Base-by-base conservation (phyloP, 2,113 vertebrate genomes). In the Poeciliopsis retropinna region DNA sequence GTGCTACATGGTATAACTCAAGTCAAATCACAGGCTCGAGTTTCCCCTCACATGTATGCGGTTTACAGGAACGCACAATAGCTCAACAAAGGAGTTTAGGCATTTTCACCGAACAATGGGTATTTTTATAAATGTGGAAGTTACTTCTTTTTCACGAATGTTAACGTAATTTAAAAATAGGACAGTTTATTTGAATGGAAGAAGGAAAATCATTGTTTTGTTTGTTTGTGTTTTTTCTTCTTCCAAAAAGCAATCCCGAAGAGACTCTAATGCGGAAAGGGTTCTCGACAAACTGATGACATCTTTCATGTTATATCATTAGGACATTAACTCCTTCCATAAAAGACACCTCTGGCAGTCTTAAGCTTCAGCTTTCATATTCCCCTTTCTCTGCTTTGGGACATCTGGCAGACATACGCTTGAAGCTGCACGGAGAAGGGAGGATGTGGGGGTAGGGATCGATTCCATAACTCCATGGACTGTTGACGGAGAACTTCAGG, bases 341-440 rank as follows among this genome's bases (percentile, higher is more conserved):
- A 87, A 87, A 88, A 88, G 90, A 92, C 91, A 93, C 92, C 89
- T 89, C 90, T 90, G 87, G 75, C 86, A 78, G 79, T 60, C 76
- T 74, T 86, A 17, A 61, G 57, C 72, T 73, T 41, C 39, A 41
- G 39, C 82, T 92, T 91, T 93, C 84, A 89, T 91, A 89, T 70
- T 74, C 76, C 73, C 67, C 37, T 60, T 57, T 71, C 37, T 85
- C 14, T 72, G 79, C 76, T 83, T 76, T 32, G 64, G 64, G 86
- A 94, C 93, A 95, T 95, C 93, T 95, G 94, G 89, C 73, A 81
- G 88, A 88, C 93, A 94, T 86, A 90, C 90, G 91, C 81, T 70
- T 74, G 27, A 57, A 62, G 82, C 84, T 85, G 83, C 82, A 28
- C 2, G 66, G 70, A 4, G 65, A 73, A 78, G 70, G 65, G 76